These are phyloP conservation scores for Myotis daubentonii DNA, from an alignment of 2,797 vertebrate species.

Conservation along the genomic window DNA sequence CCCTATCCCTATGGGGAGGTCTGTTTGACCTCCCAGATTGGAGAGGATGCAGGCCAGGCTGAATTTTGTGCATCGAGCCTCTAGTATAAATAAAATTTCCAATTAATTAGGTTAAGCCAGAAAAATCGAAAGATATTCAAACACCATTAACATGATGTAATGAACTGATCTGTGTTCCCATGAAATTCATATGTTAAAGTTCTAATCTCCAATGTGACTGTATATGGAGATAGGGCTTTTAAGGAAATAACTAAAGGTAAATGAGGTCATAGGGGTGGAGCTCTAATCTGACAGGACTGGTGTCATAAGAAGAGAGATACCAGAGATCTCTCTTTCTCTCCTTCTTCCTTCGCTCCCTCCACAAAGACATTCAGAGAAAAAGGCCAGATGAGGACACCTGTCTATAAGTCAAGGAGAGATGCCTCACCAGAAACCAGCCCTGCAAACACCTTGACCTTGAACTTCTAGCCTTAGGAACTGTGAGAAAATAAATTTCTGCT, in stretches of 20 bases:
- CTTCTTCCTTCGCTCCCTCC: not conserved
- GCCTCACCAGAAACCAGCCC: not conserved
- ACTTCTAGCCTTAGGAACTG: not conserved
- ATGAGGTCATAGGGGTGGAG: not conserved
- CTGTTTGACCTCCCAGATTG: no score
- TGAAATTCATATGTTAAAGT: not conserved
- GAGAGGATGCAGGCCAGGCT: no score
- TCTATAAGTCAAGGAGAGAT: not conserved
- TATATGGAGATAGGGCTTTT: constrained; percentile 11
- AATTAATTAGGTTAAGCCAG: constrained; percentile 34
- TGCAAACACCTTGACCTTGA: not conserved
- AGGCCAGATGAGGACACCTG: not conserved
- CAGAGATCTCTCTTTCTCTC: not conserved
- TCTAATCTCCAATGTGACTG: not conserved
- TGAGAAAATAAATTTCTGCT: not conserved
- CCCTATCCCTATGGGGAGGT: no score
- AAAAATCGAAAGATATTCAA: constrained; percentile 54
- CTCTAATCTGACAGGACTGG: not conserved
- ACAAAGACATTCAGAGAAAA: not conserved
- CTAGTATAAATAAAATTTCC: constrained; percentile 44
- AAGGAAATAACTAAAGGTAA: constrained; percentile 31
- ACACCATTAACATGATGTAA: constrained; percentile 32
- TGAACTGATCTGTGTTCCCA: not conserved
- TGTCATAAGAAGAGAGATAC: not conserved
- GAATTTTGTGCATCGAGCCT: no score